Evolutionary conservation across 2,888 invertebrate genomes (phyloP).

Genomic region (Julus scanicus): DNA sequence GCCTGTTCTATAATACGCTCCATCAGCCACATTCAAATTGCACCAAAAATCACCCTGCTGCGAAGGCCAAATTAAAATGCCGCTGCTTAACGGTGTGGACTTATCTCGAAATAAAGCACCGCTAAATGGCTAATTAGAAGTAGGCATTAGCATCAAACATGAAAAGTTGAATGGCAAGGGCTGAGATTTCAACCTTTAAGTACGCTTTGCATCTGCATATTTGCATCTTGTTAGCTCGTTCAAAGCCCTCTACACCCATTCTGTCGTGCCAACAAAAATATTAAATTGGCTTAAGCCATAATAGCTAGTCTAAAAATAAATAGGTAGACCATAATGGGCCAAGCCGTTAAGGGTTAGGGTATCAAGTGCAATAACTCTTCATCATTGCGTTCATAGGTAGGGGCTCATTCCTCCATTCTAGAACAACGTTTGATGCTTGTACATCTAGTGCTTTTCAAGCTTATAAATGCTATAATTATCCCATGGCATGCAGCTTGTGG

Average conservation of each 20-base stretch:
- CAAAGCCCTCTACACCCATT: not conserved
- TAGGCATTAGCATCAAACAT: not conserved
- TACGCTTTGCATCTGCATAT: not conserved
- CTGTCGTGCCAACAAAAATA: not conserved
- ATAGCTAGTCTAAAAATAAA: slow-evolving; percentile 36
- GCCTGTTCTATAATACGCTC: not conserved
- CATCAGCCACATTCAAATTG: not conserved
- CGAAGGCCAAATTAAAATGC: not conserved
- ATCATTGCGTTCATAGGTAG: not conserved
- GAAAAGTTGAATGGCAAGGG: not conserved
- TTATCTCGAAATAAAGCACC: slow-evolving; percentile 3
- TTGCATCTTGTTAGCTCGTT: slow-evolving; percentile 13
- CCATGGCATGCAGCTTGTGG: not conserved
- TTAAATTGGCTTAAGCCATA: not conserved
- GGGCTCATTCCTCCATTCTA: not conserved
- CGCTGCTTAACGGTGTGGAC: not conserved
- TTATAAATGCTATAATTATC: slow-evolving; percentile 16
- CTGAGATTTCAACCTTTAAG: slow-evolving; percentile 16
- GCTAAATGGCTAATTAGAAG: not conserved
- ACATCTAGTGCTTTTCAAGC: not conserved
- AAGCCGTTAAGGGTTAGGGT: not conserved
- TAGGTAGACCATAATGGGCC: slow-evolving; percentile 17
- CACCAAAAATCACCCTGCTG: not conserved
- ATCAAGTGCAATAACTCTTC: not conserved
- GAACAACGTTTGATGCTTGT: not conserved